Evolutionary conservation across 2,113 vertebrate species (phyloP), one percentile per base, ranked within the genome.

Genomic region (Crocuta crocuta): DNA sequence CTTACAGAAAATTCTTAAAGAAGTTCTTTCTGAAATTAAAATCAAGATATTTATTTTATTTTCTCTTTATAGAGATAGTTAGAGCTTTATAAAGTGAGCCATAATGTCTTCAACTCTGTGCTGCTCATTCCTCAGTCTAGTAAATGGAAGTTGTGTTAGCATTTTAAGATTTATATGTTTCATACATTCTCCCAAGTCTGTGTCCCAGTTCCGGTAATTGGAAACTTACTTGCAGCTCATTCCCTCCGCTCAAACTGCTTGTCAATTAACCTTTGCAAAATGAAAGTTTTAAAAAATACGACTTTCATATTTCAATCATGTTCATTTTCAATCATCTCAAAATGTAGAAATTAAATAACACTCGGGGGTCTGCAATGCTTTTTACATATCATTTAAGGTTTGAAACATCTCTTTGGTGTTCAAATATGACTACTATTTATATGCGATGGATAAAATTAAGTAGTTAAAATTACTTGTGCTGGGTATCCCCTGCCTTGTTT

Each of bases 11-110:
- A 35, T 35, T 35, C 35, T 35, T 88, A 96, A 96, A 97, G 84
- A 98, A 33, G 97, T 86, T 58, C 78, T 89, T 83, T 83, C 96
- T 98, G 97, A 98, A 97, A 98, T 98, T 95, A 95, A 98, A 96
- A 98, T 98, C 89, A 97, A 97, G 83, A 97, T 98, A 98, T 97
- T 98, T 98, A 98, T 98, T 91, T 96, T 97, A 97, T 98, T 98
- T 98, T 98, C 95, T 97, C 79, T 95, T 98, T 95, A 97, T 98
- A 97, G 97, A 95, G 79, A 76, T 98, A 91, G 96, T 98, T 93
- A 97, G 68, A 95, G 95, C 97, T 95, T 76, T 96, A 74, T 97
- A 97, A 97, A 92, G 63, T 89, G 68, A 93, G 81, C 88, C 86
- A 98, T 96, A 84, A 91, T 98, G 95, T 96, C 96, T 96, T 96